phyloP scores from a whole-genome alignment of 2,888 invertebrate genomes.

The Neria commutata region DNA sequence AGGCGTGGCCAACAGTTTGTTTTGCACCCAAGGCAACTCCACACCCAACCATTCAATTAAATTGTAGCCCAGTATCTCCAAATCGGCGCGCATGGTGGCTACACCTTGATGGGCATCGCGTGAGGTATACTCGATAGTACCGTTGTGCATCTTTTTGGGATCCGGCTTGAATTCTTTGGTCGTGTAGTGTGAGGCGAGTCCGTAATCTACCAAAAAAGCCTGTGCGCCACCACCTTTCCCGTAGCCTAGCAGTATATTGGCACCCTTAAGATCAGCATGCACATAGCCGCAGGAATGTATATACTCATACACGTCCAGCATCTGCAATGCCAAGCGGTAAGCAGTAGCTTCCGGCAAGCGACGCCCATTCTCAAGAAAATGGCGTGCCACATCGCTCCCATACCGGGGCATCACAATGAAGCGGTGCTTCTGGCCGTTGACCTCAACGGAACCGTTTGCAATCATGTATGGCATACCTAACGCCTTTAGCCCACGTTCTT shows the following conservation, averaged over 20 bases:
- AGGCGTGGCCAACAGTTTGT: conserved; percentile 66
- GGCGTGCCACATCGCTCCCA: conserved; percentile 82
- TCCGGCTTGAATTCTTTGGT: conserved; percentile 85
- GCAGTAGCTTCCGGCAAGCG: conserved; percentile 76
- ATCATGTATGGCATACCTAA: conserved; percentile 86
- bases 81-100: conserved; percentile 86
- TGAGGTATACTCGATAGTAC: conserved; percentile 96
- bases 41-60: conserved; percentile 89
- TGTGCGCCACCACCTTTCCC: conserved; percentile 71
- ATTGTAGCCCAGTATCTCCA: conserved; percentile 94
- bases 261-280: conserved; percentile 95
- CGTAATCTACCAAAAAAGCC: conserved; percentile 92
- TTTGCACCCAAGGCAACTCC: conserved; percentile 82
- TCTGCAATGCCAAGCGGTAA: conserved; percentile 81
- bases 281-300: conserved; percentile 90
- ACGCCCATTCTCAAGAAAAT: conserved; percentile 72
- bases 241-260: conserved; percentile 84
- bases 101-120: conserved; percentile 94
- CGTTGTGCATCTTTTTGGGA: conserved; percentile 92
- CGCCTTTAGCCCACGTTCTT: conserved; percentile 65
- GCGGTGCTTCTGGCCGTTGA: conserved; percentile 78
- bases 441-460: conserved; percentile 82
- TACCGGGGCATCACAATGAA: conserved; percentile 90
- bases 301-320: conserved; percentile 89
- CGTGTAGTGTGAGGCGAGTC: conserved; percentile 79